Percentiles rank a stretch among this genome's conserved stretches.
Evolutionary conservation across 2,113 vertebrate genomes (phyloP).

Genomic region (Ptilonorhynchus violaceus): DNA sequence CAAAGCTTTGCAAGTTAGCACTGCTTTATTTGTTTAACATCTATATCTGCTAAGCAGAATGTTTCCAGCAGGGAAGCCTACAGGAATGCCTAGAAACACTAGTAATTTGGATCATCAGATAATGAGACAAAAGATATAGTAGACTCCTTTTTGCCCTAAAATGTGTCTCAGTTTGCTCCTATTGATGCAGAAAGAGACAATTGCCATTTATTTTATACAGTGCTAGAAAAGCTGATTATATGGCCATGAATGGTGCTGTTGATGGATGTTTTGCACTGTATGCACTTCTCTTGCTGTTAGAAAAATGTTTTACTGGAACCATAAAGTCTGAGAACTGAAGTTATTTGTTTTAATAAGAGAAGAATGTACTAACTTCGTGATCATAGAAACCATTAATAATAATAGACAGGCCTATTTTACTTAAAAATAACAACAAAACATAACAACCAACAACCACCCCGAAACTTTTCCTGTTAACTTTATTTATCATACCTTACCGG

Average conservation of each 20-base stretch:
- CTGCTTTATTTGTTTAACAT: not conserved
- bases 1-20: not conserved
- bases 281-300: not conserved
- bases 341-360: slow-evolving; percentile 31
- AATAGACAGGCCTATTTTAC: not conserved
- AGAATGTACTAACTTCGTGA: not conserved
- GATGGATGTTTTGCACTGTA: not conserved
- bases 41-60: not conserved
- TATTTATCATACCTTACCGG: not conserved
- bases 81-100: not conserved
- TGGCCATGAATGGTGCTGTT: not conserved
- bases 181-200: not conserved
- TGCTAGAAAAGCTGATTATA: not conserved
- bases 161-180: not conserved
- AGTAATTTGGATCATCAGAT: not conserved
- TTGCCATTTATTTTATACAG: not conserved
- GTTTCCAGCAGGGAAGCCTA: not conserved
- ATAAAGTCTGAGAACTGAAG: not conserved
- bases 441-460: not conserved
- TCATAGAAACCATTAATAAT: not conserved
- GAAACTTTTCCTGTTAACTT: not conserved
- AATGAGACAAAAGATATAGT: not conserved
- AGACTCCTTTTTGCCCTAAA: not conserved
- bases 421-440: not conserved
- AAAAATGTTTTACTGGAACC: not conserved